Base-by-base conservation (phyloP, 2,113 vertebrate genomes). In the Tychaedon coryphoeus region DNA sequence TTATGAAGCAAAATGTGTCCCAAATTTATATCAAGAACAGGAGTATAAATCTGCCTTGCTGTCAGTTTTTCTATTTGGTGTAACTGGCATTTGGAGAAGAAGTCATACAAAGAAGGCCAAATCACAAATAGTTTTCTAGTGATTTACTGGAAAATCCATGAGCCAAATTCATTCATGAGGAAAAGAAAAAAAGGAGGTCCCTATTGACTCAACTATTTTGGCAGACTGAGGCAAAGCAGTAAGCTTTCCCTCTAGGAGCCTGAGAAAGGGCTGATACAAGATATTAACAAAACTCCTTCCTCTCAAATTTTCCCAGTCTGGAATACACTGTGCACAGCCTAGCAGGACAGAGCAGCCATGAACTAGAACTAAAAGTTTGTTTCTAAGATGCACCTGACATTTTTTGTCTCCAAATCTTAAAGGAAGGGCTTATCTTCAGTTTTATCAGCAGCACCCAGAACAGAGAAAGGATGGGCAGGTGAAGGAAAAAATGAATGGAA, bases 61-160 rank as follows among this genome's bases (percentile, higher is more conserved):
- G 77, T 43, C 82, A 51, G 53, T 19, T 95, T 95, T 93, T 82
- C 84, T 92, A 34, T 90, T 93, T 54, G 51, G 45, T 90, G 60
- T 51, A 91, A 87, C 51, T 58, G 78, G 67, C 67, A 91, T 62
- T 28, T 4, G 0, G 43, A 95, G 47, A 16, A 58, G 34, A 66
- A 96, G 81, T 74, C 38, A 2, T 64, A 70, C 78, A 83, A 71
- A 76, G 91, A 79, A 95, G 43, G 93, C 81, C 82, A 93, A 96
- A 81, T 70, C 78, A 88, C 90, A 90, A 95, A 92, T 76, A 93
- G 61, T 67, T 89, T 91, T 84, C 56, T 31, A 89, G 75, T 74
- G 94, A 92, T 94, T 94, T 91, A 94, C 81, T 86, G 75, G 78
- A 90, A 96, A 88, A 96, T 26, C 43, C 67, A 83, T 2, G 1